phyloP scores from a whole-genome alignment of 1,140 invertebrate species.

The Stratiolaelaps scimitus region DNA sequence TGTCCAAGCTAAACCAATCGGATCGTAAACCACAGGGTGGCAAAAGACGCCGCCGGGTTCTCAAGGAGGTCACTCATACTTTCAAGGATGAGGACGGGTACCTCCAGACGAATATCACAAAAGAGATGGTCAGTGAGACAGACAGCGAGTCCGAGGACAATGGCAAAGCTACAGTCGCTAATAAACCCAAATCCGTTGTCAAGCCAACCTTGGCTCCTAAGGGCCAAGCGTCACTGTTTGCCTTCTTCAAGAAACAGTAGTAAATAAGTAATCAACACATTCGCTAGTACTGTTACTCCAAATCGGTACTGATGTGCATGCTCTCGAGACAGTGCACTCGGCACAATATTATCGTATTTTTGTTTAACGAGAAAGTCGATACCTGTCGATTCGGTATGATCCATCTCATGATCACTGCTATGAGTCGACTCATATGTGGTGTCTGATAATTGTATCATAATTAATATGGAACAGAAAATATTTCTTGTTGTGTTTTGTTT shows the following conservation, averaged over 20 bases:
- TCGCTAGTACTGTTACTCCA: too few relatives aligned
- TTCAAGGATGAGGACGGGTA: constrained; percentile 15
- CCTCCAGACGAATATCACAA: not conserved
- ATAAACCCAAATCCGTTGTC: not conserved
- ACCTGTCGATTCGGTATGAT: too few relatives aligned
- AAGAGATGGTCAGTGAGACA: constrained; percentile 18
- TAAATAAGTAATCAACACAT: too few relatives aligned
- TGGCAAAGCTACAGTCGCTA: not conserved
- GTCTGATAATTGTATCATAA: too few relatives aligned
- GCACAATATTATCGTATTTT: too few relatives aligned
- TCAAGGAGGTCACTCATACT: constrained; percentile 20
- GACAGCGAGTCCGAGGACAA: constrained; percentile 14
- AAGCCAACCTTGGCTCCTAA: not conserved
- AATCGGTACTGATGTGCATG: too few relatives aligned
- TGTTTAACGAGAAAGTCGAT: too few relatives aligned
- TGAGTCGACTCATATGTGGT: too few relatives aligned
- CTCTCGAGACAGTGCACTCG: too few relatives aligned
- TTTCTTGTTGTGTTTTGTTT: too few relatives aligned
- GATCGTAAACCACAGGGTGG: not conserved
- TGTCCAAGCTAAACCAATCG: not conserved
- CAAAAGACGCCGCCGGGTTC: not conserved
- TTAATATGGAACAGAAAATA: too few relatives aligned
- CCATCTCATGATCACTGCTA: too few relatives aligned
- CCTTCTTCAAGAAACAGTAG: constrained; percentile 11
- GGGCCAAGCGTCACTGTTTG: constrained; percentile 3